Evolutionary conservation across 2,888 invertebrate species (phyloP), one percentile per base, ranked within the genome.

Genomic region (Callyntrura sp.): DNA sequence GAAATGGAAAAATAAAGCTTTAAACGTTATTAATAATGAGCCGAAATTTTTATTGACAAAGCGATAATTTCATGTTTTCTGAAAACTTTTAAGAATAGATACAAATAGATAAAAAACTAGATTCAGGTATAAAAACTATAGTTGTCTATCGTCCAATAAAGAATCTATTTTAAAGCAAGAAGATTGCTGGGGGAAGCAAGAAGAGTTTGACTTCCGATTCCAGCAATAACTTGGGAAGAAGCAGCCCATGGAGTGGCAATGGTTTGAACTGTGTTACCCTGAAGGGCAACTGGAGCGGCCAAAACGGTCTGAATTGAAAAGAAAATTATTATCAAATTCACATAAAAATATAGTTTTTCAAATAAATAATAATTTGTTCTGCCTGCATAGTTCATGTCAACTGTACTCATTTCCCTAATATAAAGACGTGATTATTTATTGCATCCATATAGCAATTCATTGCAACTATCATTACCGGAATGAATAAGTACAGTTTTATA

Each of bases 121-220:
- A 60, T 73, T 43, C 43, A n/a, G 25, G 43, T 82, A 62, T 51
- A 86, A 60, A 86, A 73, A 55, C 45, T 85, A 85, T 35, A 68
- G 51, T 20, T 65, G 1, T 68, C 70, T 12, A 83, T 6, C 14
- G n/a, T 76, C 48, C 11, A 35, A 25, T 17, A 11, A 86, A 51
- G 35, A 51, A 85, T 91, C 62, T 88, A 91, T 51, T 91, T 88
- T n/a, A 90, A 76, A 65, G 76, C 35, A 51, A 85, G 55, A 60
- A 70, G 55, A 0, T 57, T 28, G n/a, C n/a, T n/a, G 57, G 68
- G 85, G n/a, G 48, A 14, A 20, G 60, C 28, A 51, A 85, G n/a
- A 6, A 87, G 68, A 9, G 70, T 81, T 28, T 76, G 55, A 25
- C 17, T 20, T 20, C 78, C 78, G 20, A 78, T n/a, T 43, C 76